Conservation (phyloP, 1,140 invertebrate species). For the Drosophila watanabei region DNA sequence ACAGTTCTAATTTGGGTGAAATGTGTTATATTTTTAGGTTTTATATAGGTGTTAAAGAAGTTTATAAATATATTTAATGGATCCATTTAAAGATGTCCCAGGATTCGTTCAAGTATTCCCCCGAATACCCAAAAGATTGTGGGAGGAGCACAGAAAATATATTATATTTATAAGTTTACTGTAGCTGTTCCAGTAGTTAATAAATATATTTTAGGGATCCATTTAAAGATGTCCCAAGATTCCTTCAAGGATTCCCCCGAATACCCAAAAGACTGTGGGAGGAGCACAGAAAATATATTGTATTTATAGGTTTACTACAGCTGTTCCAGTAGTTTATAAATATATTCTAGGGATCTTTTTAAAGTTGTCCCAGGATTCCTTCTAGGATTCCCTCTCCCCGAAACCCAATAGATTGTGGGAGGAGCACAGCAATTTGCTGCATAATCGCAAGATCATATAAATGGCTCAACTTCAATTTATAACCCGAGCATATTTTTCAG, state of each 20-base stretch:
- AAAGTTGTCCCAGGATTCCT: constrained; percentile 1
- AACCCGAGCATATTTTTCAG: constrained; percentile 65
- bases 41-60: too few species aligned
- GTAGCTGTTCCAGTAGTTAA: background rate
- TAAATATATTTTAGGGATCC: background rate
- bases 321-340: background rate
- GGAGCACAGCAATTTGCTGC: constrained; percentile 59
- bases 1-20: background rate
- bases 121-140: background rate
- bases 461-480: constrained; percentile 80
- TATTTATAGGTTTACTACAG: background rate
- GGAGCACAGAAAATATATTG: background rate
- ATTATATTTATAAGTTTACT: background rate
- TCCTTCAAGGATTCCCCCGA: background rate
- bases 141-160: constrained; percentile 1
- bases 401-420: background rate
- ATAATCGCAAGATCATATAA: constrained; percentile 78
- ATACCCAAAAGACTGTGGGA: background rate
- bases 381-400: too few species aligned
- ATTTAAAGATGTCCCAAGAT: constrained; percentile 2
- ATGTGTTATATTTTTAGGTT: background rate
- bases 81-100: background rate
- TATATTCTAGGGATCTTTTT: background rate
- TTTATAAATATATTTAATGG: background rate
- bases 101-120: background rate